Evolutionary conservation across 2,888 invertebrate species (phyloP).

Genomic region (Pelosia muscerda): DNA sequence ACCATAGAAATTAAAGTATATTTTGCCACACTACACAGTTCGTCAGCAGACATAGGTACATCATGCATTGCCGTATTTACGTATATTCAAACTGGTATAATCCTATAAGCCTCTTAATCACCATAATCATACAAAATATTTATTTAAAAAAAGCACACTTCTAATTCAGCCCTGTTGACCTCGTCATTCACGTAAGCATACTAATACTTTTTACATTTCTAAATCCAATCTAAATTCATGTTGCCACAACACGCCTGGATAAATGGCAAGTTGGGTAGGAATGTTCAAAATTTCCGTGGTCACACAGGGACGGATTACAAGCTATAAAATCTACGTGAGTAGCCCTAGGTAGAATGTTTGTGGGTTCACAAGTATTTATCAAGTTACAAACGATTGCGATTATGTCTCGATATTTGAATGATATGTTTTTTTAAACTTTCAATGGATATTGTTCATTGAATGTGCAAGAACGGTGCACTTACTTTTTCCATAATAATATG

Average conservation of each 20-base stretch:
- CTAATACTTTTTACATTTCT: slow-evolving; percentile 32
- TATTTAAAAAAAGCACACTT: background rate
- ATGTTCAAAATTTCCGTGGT: slow-evolving; percentile 41
- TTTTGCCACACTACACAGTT: background rate
- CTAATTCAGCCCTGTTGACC: background rate
- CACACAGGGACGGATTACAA: slow-evolving; percentile 28
- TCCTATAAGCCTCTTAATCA: background rate
- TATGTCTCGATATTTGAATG: background rate
- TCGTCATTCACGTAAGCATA: slow-evolving; percentile 15
- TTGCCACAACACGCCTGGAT: slow-evolving; percentile 22
- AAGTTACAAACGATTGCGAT: background rate
- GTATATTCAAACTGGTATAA: background rate
- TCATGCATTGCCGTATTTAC: background rate
- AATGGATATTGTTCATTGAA: too few species aligned
- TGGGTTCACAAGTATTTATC: slow-evolving; percentile 3
- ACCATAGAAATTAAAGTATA: too few species aligned
- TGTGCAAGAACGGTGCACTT: too few species aligned
- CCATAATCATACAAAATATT: background rate
- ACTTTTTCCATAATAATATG: too few species aligned
- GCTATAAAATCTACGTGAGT: slow-evolving; percentile 24
- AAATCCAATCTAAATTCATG: slow-evolving; percentile 46
- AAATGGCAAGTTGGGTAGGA: slow-evolving; percentile 33
- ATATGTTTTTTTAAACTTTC: background rate
- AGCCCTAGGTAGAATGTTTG: background rate
- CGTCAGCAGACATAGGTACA: background rate